phyloP scores from a whole-genome alignment of 1,140 invertebrate genomes.

The Polypedilum pembai region DNA sequence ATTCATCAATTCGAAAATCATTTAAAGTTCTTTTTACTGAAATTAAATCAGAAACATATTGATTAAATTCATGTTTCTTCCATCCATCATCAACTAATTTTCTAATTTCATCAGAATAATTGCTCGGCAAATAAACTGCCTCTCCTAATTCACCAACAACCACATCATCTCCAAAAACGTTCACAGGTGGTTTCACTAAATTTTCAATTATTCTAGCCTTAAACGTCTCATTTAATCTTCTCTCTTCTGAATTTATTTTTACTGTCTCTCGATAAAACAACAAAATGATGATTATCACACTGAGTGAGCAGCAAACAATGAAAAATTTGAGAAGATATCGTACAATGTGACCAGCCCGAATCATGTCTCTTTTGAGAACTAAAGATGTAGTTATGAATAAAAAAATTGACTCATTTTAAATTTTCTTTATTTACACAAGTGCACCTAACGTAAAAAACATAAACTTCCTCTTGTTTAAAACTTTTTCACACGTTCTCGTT shows the following conservation, averaged over 20 bases:
- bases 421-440: slow-evolving; percentile 18
- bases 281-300: not conserved
- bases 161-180: not conserved
- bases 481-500: slow-evolving; percentile 54
- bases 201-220: not conserved
- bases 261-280: not conserved
- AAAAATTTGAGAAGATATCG: not conserved
- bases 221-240: not conserved
- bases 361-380: not conserved
- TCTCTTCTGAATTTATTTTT: not conserved
- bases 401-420: slow-evolving; percentile 6
- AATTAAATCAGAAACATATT: slow-evolving; percentile 95
- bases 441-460: too few relatives aligned
- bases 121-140: slow-evolving; percentile 74
- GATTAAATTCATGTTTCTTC: slow-evolving; percentile 97
- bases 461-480: not conserved
- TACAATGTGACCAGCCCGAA: not conserved
- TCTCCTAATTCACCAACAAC: slow-evolving; percentile 49
- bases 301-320: slow-evolving; percentile 1
- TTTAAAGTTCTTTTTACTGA: slow-evolving; percentile 69
- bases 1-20: not conserved
- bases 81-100: slow-evolving; percentile 88
- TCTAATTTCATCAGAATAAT: slow-evolving; percentile 73
- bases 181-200: not conserved
- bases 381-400: not conserved